Evolutionary conservation across 2,797 vertebrate genomes (phyloP).

Genomic region (Pseudomugil tenellus): DNA sequence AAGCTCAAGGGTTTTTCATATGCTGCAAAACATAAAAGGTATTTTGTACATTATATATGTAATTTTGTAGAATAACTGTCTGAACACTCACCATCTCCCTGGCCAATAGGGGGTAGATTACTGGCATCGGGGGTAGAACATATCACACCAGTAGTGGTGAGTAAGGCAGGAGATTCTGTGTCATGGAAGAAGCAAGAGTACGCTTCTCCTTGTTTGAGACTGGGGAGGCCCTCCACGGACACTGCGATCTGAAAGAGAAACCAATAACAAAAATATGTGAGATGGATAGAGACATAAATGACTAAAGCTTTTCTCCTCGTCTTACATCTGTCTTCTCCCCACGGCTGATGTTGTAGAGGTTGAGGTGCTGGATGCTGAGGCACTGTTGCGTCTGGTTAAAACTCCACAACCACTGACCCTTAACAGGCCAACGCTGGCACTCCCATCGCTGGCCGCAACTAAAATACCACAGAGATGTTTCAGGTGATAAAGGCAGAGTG

Average conservation of each 20-base stretch:
- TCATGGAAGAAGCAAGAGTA: constrained; percentile 94
- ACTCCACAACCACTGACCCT: constrained; percentile 94
- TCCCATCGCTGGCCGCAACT: constrained; percentile 90
- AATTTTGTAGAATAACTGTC: not conserved
- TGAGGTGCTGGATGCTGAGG: constrained; percentile 85
- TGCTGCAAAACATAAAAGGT: no score
- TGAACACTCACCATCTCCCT: constrained; percentile 86
- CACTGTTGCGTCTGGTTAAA: constrained; percentile 87
- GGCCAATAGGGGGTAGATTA: constrained; percentile 83
- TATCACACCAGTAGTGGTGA: constrained; percentile 85
- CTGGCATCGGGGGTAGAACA: constrained; percentile 89
- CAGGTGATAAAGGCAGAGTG: not conserved
- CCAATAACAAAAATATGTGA: not conserved
- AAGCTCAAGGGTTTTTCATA: no score
- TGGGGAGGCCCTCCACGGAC: constrained; percentile 87
- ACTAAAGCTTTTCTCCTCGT: not conserved
- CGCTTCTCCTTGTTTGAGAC: constrained; percentile 84
- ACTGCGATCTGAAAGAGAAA: constrained; percentile 83
- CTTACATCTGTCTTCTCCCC: constrained; percentile 89
- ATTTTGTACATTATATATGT: no score
- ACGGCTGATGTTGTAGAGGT: constrained; percentile 91
- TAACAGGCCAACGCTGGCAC: constrained; percentile 84
- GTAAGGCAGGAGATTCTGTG: constrained; percentile 84
- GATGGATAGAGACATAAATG: not conserved
- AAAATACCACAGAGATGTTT: constrained; percentile 10